Conservation (phyloP, 2,888 invertebrate genomes). For the Cheilosia vulpina region DNA sequence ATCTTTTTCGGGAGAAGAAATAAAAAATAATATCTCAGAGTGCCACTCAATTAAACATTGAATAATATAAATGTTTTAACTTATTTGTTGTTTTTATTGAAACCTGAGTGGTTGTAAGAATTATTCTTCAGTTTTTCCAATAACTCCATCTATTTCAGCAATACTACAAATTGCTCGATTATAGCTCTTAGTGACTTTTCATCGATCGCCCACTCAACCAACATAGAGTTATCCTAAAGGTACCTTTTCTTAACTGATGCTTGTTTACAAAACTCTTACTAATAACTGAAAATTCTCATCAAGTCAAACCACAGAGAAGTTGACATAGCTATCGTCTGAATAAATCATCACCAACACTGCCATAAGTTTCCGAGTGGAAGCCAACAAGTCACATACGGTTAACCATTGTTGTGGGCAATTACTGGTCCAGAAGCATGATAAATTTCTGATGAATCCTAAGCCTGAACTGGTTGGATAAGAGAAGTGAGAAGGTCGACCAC, state of each 20-base stretch:
- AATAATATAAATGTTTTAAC: too few relatives aligned
- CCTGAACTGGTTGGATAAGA: slow-evolving; percentile 4
- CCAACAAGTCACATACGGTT: slow-evolving; percentile 15
- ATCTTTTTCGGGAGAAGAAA: too few relatives aligned
- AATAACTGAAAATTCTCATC: neutral
- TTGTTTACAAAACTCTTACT: neutral
- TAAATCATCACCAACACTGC: slow-evolving; percentile 2
- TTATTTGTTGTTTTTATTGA: too few relatives aligned
- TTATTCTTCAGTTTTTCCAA: too few relatives aligned
- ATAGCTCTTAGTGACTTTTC: too few relatives aligned
- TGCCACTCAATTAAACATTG: too few relatives aligned
- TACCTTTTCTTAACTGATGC: neutral
- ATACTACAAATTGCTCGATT: too few relatives aligned
- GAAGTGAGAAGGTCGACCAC: slow-evolving; percentile 24
- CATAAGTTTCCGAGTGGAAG: neutral
- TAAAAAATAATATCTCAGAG: too few relatives aligned
- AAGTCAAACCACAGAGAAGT: slow-evolving; percentile 2
- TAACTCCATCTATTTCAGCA: too few relatives aligned
- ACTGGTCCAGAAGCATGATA: slow-evolving; percentile 47
- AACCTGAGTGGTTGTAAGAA: too few relatives aligned
- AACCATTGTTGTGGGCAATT: slow-evolving; percentile 10
- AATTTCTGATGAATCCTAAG: slow-evolving; percentile 26
- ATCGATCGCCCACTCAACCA: neutral
- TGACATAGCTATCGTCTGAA: slow-evolving; percentile 16
- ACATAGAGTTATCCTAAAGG: neutral